Evolutionary conservation across 1,140 invertebrate species (phyloP).

Genomic region (Atopsyche davidsoni): DNA sequence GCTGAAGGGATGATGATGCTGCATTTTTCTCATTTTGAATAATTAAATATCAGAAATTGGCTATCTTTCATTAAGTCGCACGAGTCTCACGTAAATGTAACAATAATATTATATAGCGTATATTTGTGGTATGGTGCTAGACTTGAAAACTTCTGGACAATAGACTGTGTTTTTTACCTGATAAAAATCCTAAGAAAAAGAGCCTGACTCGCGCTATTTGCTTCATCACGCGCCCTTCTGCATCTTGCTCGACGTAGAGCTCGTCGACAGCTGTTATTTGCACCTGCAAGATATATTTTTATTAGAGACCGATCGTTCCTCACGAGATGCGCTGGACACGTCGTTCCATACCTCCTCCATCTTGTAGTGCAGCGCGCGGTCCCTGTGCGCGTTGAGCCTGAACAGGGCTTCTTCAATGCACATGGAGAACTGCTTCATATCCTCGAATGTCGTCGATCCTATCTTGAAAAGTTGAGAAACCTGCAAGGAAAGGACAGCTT

Average conservation of each 20-base stretch:
- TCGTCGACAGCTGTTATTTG: constrained; percentile 96
- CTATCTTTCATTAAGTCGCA: no score
- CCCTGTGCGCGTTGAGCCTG: constrained; percentile 72
- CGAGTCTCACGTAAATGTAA: no score
- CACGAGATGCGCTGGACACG: neutral
- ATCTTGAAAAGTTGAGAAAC: constrained; percentile 95
- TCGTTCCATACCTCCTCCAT: constrained; percentile 75
- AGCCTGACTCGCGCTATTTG: constrained; percentile 93
- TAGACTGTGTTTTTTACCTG: constrained; percentile 58
- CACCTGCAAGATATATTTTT: constrained; percentile 45
- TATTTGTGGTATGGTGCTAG: no score
- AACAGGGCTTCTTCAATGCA: constrained; percentile 89
- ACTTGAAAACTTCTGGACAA: no score
- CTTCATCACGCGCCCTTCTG: constrained; percentile 75
- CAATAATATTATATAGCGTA: no score
- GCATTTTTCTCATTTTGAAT: no score
- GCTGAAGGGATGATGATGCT: no score
- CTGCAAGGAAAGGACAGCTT: constrained; percentile 41
- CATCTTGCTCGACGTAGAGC: constrained; percentile 87
- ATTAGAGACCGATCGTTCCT: no score
- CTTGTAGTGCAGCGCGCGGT: constrained; percentile 89
- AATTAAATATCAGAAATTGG: no score
- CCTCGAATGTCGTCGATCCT: constrained; percentile 82
- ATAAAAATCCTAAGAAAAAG: constrained; percentile 91
- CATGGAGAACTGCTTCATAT: constrained; percentile 85